Conservation (phyloP, 2,113 vertebrate genomes). For the Serinus canaria region DNA sequence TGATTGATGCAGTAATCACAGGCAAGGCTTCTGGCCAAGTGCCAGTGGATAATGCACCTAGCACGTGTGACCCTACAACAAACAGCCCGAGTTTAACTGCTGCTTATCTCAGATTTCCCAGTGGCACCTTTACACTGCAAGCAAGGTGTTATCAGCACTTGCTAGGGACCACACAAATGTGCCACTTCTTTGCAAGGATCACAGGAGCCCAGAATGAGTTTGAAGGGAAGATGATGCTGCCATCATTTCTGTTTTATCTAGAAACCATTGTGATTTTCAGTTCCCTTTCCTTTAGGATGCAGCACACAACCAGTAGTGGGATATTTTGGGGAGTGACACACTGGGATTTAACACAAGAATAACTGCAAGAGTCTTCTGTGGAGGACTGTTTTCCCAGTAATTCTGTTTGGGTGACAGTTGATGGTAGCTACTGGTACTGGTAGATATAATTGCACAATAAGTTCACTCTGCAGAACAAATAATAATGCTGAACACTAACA, state of each 20-base stretch:
- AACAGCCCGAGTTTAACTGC: neutral
- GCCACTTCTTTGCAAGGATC: neutral
- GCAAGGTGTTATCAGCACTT: neutral
- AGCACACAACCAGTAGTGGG: neutral
- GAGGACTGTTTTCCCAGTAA: neutral
- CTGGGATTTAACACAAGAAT: neutral
- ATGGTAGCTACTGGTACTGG: neutral
- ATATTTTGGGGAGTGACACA: neutral
- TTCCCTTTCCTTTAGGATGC: neutral
- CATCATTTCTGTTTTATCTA: neutral
- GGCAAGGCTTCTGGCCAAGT: neutral
- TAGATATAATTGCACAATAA: neutral
- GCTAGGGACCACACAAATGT: neutral
- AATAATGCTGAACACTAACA: neutral
- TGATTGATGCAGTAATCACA: neutral
- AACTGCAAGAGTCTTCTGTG: neutral
- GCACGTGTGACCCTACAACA: neutral
- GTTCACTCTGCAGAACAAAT: neutral
- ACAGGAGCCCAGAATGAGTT: neutral
- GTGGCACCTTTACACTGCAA: neutral
- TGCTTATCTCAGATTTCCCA: neutral
- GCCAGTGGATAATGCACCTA: neutral
- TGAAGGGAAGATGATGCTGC: neutral
- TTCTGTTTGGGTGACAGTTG: neutral
- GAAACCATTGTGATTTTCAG: neutral